These are phyloP conservation scores for Osedax frankpressi DNA, from an alignment of 2,888 invertebrate species.

Conservation along the genomic window DNA sequence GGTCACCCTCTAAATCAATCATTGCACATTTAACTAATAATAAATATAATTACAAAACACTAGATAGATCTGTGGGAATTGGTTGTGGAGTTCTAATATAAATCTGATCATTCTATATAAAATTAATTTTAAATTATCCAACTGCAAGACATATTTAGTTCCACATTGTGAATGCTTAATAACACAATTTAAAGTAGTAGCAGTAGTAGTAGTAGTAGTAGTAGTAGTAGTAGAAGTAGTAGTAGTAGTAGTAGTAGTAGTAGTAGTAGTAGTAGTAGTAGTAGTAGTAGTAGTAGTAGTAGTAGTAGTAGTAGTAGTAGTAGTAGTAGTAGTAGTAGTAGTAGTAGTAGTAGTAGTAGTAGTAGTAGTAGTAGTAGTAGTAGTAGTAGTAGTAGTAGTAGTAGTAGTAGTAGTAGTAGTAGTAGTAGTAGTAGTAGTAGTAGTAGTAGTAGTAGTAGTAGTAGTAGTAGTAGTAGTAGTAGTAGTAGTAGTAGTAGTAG, in stretches of 20 bases:
- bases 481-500: neutral
- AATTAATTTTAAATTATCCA: too few relatives aligned
- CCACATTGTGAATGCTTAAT: too few relatives aligned
- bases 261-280: neutral
- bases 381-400: slow-evolving; percentile 1
- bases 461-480: slow-evolving; percentile 1
- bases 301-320: slow-evolving; percentile 14
- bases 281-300: neutral
- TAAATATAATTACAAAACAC: too few relatives aligned
- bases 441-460: neutral
- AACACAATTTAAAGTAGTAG: too few relatives aligned
- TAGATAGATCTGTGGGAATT: too few relatives aligned
- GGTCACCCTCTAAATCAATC: too few relatives aligned
- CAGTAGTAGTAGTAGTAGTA: slow-evolving; percentile 7
- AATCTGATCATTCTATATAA: too few relatives aligned
- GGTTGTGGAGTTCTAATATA: too few relatives aligned
- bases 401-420: neutral
- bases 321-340: slow-evolving; percentile 14
- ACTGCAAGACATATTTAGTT: too few relatives aligned
- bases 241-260: neutral
- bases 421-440: neutral
- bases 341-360: neutral
- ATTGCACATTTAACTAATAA: too few relatives aligned
- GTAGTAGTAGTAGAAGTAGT: slow-evolving; percentile 11
- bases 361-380: neutral